phyloP scores from a whole-genome alignment of 2,113 vertebrate species.

The Sisor rabdophorus region DNA sequence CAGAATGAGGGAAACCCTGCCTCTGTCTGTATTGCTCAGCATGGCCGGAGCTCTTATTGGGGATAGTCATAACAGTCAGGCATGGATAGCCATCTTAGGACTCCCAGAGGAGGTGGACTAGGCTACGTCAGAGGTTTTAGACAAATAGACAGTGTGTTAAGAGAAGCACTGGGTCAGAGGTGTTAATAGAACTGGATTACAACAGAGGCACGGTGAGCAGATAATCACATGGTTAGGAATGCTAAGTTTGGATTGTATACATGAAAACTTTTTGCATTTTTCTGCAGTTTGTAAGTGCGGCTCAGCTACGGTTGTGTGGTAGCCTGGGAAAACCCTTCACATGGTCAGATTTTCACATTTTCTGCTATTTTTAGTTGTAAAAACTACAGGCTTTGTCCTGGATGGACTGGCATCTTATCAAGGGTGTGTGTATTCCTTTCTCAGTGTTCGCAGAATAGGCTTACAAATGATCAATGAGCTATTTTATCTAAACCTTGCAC shows the following conservation, averaged over 20 bases:
- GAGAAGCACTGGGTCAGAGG: slow-evolving; percentile 33
- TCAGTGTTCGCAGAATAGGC: not conserved
- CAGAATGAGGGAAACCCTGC: slow-evolving; percentile 44
- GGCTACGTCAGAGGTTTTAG: slow-evolving; percentile 53
- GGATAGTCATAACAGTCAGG: slow-evolving; percentile 71
- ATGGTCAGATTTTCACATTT: slow-evolving; percentile 8
- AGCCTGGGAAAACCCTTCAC: slow-evolving; percentile 7
- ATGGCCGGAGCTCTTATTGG: slow-evolving; percentile 63
- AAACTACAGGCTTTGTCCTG: slow-evolving; percentile 19
- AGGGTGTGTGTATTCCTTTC: slow-evolving; percentile 8
- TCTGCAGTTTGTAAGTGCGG: slow-evolving; percentile 10
- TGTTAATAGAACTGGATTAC: slow-evolving; percentile 44
- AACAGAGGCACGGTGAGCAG: slow-evolving; percentile 26
- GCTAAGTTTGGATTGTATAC: not conserved
- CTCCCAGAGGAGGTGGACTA: slow-evolving; percentile 61
- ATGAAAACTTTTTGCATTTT: not conserved
- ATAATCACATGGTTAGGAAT: slow-evolving; percentile 24
- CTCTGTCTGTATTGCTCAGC: slow-evolving; percentile 48
- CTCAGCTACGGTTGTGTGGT: not conserved
- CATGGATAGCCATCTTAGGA: slow-evolving; percentile 69
- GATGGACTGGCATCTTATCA: not conserved
- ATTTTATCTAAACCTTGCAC: not conserved
- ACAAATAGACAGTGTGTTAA: slow-evolving; percentile 65
- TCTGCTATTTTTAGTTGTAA: not conserved
- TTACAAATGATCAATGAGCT: not conserved